A percentile compares a stretch with the other conserved stretches of the same genome.
Conservation (phyloP, 35 echinoderm and acorn worm genomes). For the Ophioderma brevispina region DNA sequence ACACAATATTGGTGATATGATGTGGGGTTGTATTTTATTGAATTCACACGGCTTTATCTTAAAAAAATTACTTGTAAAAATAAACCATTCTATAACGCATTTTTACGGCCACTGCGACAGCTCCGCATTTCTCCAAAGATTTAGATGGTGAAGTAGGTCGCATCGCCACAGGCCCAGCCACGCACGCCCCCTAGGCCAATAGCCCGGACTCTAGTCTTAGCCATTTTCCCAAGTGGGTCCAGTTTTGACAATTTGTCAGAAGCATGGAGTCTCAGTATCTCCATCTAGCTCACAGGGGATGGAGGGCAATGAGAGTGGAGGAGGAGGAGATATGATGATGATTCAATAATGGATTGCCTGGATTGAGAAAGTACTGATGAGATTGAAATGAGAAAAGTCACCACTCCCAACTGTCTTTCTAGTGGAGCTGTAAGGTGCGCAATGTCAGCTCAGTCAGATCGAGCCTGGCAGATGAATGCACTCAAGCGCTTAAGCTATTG, state of each 20-base stretch:
- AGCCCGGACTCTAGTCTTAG: slow-evolving; percentile 94
- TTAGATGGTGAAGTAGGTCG: slow-evolving; percentile 35
- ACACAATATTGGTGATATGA: too few species aligned
- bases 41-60: too few species aligned
- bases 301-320: slow-evolving; percentile 3
- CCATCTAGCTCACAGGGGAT: slow-evolving; percentile 37
- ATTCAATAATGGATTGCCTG: too few species aligned
- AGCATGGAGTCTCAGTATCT: slow-evolving; percentile 71
- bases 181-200: slow-evolving; percentile 34
- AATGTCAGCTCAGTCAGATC: too few species aligned
- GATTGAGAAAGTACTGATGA: background rate
- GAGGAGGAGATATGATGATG: slow-evolving; percentile 7
- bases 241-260: slow-evolving; percentile 87
- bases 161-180: slow-evolving; percentile 70
- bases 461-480: too few species aligned
- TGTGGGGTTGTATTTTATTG: too few species aligned
- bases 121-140: slow-evolving; percentile 41
- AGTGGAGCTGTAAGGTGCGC: too few species aligned
- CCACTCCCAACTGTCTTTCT: too few species aligned
- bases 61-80: too few species aligned
- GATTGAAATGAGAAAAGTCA: too few species aligned
- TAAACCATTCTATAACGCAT: too few species aligned
- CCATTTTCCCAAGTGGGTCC: slow-evolving; percentile 58
- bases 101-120: slow-evolving; percentile 85
- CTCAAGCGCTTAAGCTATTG: too few species aligned